Evolutionary conservation across 2,888 invertebrate genomes (phyloP).

Genomic region (Scaptomyza polygonia): DNA sequence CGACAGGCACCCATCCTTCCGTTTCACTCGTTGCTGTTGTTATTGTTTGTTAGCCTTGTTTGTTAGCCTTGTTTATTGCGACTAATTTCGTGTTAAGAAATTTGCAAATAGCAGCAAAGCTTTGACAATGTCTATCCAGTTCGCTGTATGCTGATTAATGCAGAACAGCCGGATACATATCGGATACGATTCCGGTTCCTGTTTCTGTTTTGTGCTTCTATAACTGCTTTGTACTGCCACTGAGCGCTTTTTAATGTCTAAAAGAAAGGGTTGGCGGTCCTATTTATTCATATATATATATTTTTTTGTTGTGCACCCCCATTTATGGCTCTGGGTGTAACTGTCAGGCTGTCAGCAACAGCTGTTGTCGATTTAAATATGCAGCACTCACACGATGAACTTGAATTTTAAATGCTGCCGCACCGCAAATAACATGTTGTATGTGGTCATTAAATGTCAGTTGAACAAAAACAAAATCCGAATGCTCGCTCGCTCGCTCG

Average conservation of each 20-base stretch:
- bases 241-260: slow-evolving; percentile 32
- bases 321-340: slow-evolving; percentile 3
- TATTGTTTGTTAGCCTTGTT: slow-evolving; percentile 39
- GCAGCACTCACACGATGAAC: slow-evolving; percentile 56
- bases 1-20: slow-evolving; percentile 8
- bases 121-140: slow-evolving; percentile 47
- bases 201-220: background rate
- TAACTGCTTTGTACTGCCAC: slow-evolving; percentile 5
- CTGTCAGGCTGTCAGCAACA: slow-evolving; percentile 61
- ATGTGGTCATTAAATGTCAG: slow-evolving; percentile 75
- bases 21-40: background rate
- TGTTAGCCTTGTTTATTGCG: slow-evolving; percentile 76
- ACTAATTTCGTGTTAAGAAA: slow-evolving; percentile 79
- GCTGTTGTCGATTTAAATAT: slow-evolving; percentile 59
- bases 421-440: slow-evolving; percentile 68
- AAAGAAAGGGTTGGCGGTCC: slow-evolving; percentile 1
- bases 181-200: slow-evolving; percentile 34
- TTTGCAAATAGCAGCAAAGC: slow-evolving; percentile 66
- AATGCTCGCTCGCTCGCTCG: slow-evolving; percentile 6
- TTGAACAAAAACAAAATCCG: slow-evolving; percentile 55
- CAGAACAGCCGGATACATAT: slow-evolving; percentile 37
- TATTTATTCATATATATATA: background rate
- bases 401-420: slow-evolving; percentile 71
- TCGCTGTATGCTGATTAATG: slow-evolving; percentile 45
- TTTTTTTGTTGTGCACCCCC: background rate